Conservation (phyloP, 2,113 vertebrate genomes). For the Pseudorasbora parva region DNA sequence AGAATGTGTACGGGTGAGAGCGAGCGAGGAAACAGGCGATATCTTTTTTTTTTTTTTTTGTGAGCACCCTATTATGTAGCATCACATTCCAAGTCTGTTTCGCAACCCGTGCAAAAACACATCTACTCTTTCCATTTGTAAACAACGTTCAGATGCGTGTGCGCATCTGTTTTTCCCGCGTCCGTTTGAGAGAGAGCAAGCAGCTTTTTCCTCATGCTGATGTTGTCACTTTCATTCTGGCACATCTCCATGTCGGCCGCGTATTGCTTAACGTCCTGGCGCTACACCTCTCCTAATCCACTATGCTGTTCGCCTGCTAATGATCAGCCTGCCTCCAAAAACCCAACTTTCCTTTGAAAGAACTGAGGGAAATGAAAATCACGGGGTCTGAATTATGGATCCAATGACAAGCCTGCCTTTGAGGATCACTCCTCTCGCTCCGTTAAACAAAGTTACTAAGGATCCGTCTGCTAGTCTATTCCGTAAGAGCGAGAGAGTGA, state of each 20-base stretch:
- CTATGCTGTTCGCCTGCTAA: conserved; percentile 79
- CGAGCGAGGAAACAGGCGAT: conserved; percentile 41
- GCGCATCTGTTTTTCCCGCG: conserved; percentile 51
- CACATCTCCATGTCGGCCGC: conserved; percentile 73
- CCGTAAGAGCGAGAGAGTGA: conserved; percentile 62
- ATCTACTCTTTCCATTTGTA: conserved; percentile 57
- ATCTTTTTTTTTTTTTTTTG: conserved; percentile 1
- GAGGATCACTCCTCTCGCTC: conserved; percentile 65
- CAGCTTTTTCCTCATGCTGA: conserved; percentile 54
- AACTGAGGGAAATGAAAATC: conserved; percentile 87
- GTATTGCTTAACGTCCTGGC: conserved; percentile 69
- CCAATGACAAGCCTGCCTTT: conserved; percentile 77
- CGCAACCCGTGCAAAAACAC: conserved; percentile 10
- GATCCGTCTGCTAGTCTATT: conserved; percentile 73
- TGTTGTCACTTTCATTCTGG: conserved; percentile 66
- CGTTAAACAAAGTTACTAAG: conserved; percentile 70
- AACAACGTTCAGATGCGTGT: conserved; percentile 60
- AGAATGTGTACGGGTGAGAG: conserved; percentile 39
- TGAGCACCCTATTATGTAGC: conserved; percentile 28
- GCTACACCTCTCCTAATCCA: conserved; percentile 72
- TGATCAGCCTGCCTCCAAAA: conserved; percentile 72
- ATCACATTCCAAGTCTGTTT: conserved; percentile 41
- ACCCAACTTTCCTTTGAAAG: conserved; percentile 76
- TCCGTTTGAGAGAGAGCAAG: conserved; percentile 63
- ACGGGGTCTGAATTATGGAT: conserved; percentile 83